Evolutionary conservation across 2,113 vertebrate genomes (phyloP).

Genomic region (Micromys minutus): DNA sequence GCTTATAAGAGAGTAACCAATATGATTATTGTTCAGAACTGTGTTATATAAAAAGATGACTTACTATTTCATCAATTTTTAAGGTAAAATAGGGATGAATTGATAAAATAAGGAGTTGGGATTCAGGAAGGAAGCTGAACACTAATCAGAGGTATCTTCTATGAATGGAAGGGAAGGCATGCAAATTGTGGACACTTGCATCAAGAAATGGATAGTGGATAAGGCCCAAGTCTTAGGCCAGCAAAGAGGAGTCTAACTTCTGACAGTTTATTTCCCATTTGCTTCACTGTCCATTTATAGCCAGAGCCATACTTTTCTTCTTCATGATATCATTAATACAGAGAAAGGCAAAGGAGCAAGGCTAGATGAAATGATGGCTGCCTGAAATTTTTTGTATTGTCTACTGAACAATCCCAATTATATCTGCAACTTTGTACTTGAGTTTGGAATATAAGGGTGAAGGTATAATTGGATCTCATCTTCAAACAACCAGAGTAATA

Average conservation of each 20-base stretch:
- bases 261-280: conserved; percentile 27
- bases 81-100: not conserved
- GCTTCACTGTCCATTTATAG: not conserved
- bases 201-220: not conserved
- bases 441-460: conserved; percentile 55
- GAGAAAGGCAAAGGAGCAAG: not conserved
- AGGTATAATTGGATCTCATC: conserved; percentile 68
- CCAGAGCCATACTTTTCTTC: conserved; percentile 16
- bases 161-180: not conserved
- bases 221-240: not conserved
- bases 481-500: conserved; percentile 64
- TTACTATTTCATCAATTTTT: not conserved
- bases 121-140: not conserved
- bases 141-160: not conserved
- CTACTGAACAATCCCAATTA: conserved; percentile 27
- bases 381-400: conserved; percentile 47
- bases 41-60: not conserved
- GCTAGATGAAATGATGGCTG: not conserved
- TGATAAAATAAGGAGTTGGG: not conserved
- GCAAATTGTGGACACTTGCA: not conserved
- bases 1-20: not conserved
- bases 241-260: conserved; percentile 31
- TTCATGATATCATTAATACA: conserved; percentile 30
- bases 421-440: not conserved
- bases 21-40: not conserved